Evolutionary conservation across 2,888 invertebrate genomes (phyloP), one percentile per base, ranked within the genome.

Genomic region (Drosophila crucigera): DNA sequence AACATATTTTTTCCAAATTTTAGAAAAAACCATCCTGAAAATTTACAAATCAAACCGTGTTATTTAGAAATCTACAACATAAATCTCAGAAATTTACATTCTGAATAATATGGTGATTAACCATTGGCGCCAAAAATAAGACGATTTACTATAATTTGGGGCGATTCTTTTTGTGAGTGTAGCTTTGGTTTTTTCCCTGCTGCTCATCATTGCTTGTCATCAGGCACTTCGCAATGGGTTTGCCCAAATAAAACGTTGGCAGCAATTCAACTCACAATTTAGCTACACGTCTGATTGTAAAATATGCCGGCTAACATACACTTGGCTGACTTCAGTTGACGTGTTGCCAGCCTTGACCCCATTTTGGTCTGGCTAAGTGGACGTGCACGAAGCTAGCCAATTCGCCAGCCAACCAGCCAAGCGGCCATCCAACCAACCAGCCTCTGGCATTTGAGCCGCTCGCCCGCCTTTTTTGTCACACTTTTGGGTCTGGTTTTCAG

Each of bases 261-360:
- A 35, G 52, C 47, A 61, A 61, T 52, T 47, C 66, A 62, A 60
- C 73, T 54, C 67, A 49, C 68, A 56, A 66, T 41, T 47, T 41
- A 49, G 35, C 50, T 43, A 43, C 55, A 50, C 49, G 62, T 35
- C 77, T 41, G 49, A 49, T 33, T 59, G 41, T 62, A n/a, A 59
- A 67, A 59, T 62, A 71, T 68, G 76, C 50, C 64, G 55, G 69
- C 65, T 54, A 60, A 58, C 49, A 50, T 33, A 54, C 49, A 58
- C 61, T 53, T 50, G 63, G 47, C 43, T 73, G 62, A 59, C 60
- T 73, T 68, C 60, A 65, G 61, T 50, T 67, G 60, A 35, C 65
- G 74, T 41, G 68, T 78, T 60, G 31, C 58, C 73, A 84, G 87
- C 87, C 89, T 89, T 89, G 88, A 89, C 88, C 88, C 77, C 77